Evolutionary conservation across 2,113 vertebrate species (phyloP).

Genomic region (Columbina picui): DNA sequence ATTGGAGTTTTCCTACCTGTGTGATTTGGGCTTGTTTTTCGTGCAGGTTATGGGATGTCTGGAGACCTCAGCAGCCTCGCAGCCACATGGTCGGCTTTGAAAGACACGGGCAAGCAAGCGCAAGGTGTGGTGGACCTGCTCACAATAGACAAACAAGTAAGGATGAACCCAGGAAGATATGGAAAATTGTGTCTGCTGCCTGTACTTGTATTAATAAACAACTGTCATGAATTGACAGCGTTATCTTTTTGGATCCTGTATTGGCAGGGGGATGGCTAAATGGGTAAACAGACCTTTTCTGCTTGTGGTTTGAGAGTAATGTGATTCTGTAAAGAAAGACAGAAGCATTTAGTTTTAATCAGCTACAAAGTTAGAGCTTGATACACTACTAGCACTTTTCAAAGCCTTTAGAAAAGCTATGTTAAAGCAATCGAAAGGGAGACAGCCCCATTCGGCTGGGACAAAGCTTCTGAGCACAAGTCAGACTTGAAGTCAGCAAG

Average conservation of each 20-base stretch:
- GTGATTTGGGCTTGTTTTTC: not conserved
- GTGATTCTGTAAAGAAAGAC: not conserved
- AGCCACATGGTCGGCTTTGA: slow-evolving; percentile 74
- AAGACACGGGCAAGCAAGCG: slow-evolving; percentile 66
- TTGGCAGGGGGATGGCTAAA: not conserved
- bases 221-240: not conserved
- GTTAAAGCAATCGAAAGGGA: not conserved
- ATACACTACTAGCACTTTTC: not conserved
- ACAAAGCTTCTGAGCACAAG: not conserved
- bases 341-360: not conserved
- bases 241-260: not conserved
- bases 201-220: not conserved
- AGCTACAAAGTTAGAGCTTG: not conserved
- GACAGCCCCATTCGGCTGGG: not conserved
- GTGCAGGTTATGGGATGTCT: slow-evolving; percentile 84
- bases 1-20: not conserved
- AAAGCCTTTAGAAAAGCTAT: not conserved
- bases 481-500: not conserved
- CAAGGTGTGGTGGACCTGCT: slow-evolving; percentile 81
- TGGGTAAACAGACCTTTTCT: not conserved
- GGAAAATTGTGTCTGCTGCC: not conserved
- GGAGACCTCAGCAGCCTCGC: slow-evolving; percentile 83
- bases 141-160: slow-evolving; percentile 82
- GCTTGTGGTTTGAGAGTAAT: not conserved
- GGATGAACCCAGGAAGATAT: not conserved